Evolutionary conservation across 2,113 vertebrate genomes (phyloP), one percentile per base, ranked within the genome.

Genomic region (Erpornis zantholeuca): DNA sequence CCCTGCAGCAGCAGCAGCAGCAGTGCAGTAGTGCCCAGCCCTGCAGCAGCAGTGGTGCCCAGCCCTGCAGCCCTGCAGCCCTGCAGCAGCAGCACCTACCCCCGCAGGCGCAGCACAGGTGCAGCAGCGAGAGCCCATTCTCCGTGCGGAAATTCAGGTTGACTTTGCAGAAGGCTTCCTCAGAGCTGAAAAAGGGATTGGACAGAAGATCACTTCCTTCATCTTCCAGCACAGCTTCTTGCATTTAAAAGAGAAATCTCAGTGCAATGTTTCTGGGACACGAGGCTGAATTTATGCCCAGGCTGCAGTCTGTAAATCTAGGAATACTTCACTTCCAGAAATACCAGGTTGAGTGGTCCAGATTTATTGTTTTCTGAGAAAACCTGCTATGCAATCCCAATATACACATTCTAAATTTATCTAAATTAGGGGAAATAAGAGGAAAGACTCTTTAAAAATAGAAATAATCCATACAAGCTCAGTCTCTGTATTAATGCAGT

Each of bases 121-220:
- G 99, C 50, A 99, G 98, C 79, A 99, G 98, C 23, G 99, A 99
- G 49, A 99, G 97, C 18, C 99, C 99, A 42, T 96, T 98, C 95
- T 99, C 98, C 28, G 99, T 99, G 78, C 99, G 98, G 95, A 98
- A 99, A 97, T 98, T 99, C 94, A 99, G 94, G 91, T 99, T 99
- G 82, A 99, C 99, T 98, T 99, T 99, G 97, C 98, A 98, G 97
- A 99, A 99, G 71, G 99, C 99, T 96, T 99, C 99, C 52, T 99
- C 98, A 12, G 99, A 99, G 97, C 99, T 99, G 97, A 94, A 97
- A 95, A 92, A 94, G 57, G 94, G 22, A 94, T 85, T 95, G 93
- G 81, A 93, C 82, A 97, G 5, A 47, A 84, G 49, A 86, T 93
- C 72, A 96, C 85, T 87, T 40, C 57, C 79, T 90, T 79, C 35